Conservation (phyloP, 2,888 invertebrate genomes). For the Pharmacophagus antenor region DNA sequence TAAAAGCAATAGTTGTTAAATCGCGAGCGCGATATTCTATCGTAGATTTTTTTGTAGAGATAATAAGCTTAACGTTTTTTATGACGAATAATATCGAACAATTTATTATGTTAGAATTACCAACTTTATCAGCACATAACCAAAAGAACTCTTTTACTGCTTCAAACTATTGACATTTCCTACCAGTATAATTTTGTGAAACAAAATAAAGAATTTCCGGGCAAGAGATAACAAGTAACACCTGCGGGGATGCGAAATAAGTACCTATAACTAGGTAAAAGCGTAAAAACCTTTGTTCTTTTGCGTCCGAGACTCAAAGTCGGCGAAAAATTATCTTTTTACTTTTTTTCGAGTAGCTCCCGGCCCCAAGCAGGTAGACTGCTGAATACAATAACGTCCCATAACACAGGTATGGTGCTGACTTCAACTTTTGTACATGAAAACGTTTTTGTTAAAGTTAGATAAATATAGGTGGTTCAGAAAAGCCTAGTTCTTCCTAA, state of each 20-base stretch:
- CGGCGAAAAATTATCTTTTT: constrained; percentile 76
- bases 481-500: background rate
- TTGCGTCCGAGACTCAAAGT: constrained; percentile 59
- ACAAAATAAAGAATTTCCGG: constrained; percentile 62
- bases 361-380: constrained; percentile 69
- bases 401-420: constrained; percentile 33
- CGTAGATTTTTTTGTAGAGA: no score
- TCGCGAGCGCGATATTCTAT: no score
- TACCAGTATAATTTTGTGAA: constrained; percentile 47
- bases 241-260: constrained; percentile 68
- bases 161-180: constrained; percentile 53
- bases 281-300: constrained; percentile 72
- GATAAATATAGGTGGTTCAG: constrained; percentile 10
- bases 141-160: constrained; percentile 38
- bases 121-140: constrained; percentile 23
- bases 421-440: constrained; percentile 19
- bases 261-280: constrained; percentile 72
- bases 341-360: constrained; percentile 70
- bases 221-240: constrained; percentile 73
- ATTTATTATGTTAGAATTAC: constrained; percentile 1
- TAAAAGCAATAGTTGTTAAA: no score
- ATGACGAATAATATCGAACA: background rate
- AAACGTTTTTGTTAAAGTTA: constrained; percentile 2
- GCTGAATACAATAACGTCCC: constrained; percentile 62
- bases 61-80: no score